Percentiles rank a stretch among this genome's conserved stretches.
These are phyloP conservation scores for Diorhabda elongata DNA, from an alignment of 1,140 invertebrate genomes.

Conservation along the genomic window DNA sequence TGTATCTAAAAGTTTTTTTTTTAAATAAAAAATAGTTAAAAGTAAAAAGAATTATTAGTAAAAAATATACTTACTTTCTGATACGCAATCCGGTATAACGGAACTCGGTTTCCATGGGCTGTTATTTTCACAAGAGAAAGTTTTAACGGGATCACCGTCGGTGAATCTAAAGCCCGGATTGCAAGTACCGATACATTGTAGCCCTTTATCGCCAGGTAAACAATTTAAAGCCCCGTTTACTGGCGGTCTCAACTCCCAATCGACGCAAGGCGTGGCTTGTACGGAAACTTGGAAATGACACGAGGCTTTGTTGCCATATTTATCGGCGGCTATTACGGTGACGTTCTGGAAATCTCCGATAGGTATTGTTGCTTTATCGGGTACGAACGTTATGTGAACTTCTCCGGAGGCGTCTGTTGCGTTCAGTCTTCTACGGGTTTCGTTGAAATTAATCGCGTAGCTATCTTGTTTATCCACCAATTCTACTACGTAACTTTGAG, in stretches of 20 bases:
- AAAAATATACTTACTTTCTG: conserved; percentile 63
- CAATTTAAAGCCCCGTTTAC: conserved; percentile 87
- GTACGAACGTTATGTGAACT: conserved; percentile 77
- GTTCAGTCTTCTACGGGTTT: conserved; percentile 80
- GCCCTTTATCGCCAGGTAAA: conserved; percentile 70
- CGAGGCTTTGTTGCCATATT: conserved; percentile 81
- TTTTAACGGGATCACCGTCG: conserved; percentile 81
- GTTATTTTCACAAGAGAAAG: conserved; percentile 76
- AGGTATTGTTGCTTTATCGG: conserved; percentile 80
- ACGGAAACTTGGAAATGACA: conserved; percentile 94
- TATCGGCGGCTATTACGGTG: conserved; percentile 84
- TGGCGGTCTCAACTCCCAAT: conserved; percentile 87
- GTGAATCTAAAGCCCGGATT: conserved; percentile 88
- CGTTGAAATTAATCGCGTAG: conserved; percentile 89
- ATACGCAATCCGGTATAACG: conserved; percentile 90
- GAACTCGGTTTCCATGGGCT: conserved; percentile 77
- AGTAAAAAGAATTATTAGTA: conserved; percentile 9
- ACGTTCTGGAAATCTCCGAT: conserved; percentile 93
- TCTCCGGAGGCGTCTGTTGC: conserved; percentile 86
- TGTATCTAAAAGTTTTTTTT: conserved; percentile 58
- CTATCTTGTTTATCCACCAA: conserved; percentile 84
- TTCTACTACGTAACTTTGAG: conserved; percentile 93
- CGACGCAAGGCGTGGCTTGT: conserved; percentile 89
- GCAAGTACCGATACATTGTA: conserved; percentile 88
- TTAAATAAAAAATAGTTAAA: conserved; percentile 24